These are phyloP conservation scores for Oreohelix idahoensis DNA, from an alignment of 1,140 invertebrate species.

Conservation along the genomic window DNA sequence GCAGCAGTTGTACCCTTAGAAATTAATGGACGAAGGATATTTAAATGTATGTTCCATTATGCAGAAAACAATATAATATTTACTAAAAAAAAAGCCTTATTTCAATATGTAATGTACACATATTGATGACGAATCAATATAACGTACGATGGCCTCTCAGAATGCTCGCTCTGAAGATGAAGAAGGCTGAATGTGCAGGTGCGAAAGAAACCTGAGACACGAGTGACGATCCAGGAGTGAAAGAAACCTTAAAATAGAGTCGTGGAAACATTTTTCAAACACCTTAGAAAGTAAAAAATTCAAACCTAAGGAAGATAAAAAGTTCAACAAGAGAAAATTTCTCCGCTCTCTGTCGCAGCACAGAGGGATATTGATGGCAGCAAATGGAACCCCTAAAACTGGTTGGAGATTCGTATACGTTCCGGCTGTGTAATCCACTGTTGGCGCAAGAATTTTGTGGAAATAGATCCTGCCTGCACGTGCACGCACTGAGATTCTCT, in stretches of 20 bases:
- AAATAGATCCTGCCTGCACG: constrained; percentile 16
- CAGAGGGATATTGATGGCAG: constrained; percentile 9
- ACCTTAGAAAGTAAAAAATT: too few species aligned
- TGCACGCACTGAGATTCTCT: constrained; percentile 8
- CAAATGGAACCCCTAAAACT: background rate
- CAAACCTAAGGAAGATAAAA: background rate
- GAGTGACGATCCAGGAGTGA: background rate
- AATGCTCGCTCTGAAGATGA: too few species aligned
- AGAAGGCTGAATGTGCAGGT: background rate
- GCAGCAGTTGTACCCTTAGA: too few species aligned
- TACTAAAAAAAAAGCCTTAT: too few species aligned
- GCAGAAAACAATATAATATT: too few species aligned
- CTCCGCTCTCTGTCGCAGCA: background rate
- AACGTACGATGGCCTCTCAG: too few species aligned
- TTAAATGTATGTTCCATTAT: too few species aligned
- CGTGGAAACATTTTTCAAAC: background rate
- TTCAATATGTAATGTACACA: too few species aligned
- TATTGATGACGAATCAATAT: too few species aligned
- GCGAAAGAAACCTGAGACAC: background rate
- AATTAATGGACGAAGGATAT: too few species aligned
- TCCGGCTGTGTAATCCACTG: constrained; percentile 11
- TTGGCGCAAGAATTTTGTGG: constrained; percentile 8
- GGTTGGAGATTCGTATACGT: background rate
- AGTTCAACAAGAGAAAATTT: background rate
- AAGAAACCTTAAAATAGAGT: background rate